Conservation (phyloP, 2,113 vertebrate species). For the Plectropomus leopardus region DNA sequence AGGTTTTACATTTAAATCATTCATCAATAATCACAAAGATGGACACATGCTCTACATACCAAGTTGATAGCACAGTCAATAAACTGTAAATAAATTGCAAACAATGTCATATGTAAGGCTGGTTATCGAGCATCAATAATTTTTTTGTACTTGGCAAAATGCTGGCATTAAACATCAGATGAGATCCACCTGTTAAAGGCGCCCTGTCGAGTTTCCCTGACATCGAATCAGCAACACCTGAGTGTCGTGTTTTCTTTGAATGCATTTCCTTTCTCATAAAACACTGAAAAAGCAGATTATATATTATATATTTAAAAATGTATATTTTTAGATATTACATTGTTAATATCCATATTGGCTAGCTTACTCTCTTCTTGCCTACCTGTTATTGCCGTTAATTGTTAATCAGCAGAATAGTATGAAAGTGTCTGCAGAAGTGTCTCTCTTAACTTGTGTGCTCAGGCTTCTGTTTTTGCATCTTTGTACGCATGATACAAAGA, state of each 20-base stretch:
- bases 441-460: not conserved
- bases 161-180: not conserved
- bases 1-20: slow-evolving; percentile 39
- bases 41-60: slow-evolving; percentile 18
- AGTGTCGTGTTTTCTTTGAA: no score
- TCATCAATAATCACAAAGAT: slow-evolving; percentile 36
- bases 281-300: not conserved
- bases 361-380: not conserved
- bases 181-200: not conserved
- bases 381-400: not conserved
- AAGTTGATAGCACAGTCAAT: slow-evolving; percentile 15
- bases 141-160: not conserved
- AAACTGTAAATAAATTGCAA: slow-evolving; percentile 19
- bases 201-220: no score
- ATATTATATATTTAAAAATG: no score
- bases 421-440: not conserved
- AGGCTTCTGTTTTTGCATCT: not conserved
- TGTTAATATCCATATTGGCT: not conserved
- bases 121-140: not conserved
- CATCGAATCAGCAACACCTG: no score
- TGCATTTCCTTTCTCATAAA: not conserved
- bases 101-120: not conserved
- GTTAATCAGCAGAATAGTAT: not conserved
- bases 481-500: not conserved
- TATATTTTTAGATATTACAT: not conserved